Conservation (phyloP, 2,113 vertebrate species). For the Corythaeola cristata region DNA sequence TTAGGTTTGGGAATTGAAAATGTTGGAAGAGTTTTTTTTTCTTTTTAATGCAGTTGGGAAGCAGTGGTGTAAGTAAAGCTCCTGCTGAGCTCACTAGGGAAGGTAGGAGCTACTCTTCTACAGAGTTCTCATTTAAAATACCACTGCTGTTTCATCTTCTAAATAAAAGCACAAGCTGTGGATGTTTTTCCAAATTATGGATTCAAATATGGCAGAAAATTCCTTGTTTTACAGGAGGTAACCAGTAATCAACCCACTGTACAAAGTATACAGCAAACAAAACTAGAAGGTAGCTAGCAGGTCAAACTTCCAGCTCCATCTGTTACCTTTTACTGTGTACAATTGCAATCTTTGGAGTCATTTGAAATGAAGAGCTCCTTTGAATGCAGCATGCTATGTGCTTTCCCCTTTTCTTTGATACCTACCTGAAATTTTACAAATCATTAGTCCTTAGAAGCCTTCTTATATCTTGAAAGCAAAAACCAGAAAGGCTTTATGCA, state of each 20-base stretch:
- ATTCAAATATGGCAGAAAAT: neutral
- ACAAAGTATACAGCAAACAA: neutral
- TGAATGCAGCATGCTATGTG: neutral
- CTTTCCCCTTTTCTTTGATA: neutral
- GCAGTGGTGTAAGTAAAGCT: constrained; percentile 7
- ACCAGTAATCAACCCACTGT: neutral
- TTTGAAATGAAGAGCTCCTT: neutral
- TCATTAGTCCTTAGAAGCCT: neutral
- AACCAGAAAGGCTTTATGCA: neutral
- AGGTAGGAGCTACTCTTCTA: neutral
- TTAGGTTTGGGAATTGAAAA: neutral
- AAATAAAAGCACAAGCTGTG: neutral
- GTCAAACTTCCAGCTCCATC: neutral
- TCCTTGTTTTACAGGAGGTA: neutral
- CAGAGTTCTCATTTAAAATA: neutral
- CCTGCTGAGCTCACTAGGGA: neutral
- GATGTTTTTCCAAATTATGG: neutral
- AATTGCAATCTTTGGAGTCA: neutral
- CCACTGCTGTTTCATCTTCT: neutral
- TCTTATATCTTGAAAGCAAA: neutral
- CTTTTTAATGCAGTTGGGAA: neutral
- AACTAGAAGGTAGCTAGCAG: neutral
- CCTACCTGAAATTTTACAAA: neutral
- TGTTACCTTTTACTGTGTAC: neutral
- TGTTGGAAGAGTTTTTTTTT: neutral